Percentiles rank a stretch among this genome's conserved stretches.
phyloP scores from a whole-genome alignment of 2,113 vertebrate genomes.

The Amia ocellicauda region DNA sequence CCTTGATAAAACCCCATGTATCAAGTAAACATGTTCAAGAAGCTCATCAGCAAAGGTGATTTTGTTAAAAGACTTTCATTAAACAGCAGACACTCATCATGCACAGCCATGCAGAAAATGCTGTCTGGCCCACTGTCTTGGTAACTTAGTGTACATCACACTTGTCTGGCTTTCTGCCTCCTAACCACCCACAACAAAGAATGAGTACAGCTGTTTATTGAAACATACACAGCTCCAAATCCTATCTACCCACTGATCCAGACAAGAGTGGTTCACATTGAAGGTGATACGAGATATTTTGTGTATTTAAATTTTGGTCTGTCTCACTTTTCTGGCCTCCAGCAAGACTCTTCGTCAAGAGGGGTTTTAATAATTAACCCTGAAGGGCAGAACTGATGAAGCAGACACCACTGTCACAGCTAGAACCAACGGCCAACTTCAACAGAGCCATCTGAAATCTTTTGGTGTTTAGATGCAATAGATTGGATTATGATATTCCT shows the following conservation, averaged over 20 bases:
- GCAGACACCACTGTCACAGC: background rate
- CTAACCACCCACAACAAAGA: constrained; percentile 23
- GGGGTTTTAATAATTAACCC: background rate
- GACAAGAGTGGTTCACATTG: too few species aligned
- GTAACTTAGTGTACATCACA: constrained; percentile 30
- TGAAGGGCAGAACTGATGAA: background rate
- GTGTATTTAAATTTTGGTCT: too few species aligned
- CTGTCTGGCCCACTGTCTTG: constrained; percentile 49
- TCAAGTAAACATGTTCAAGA: background rate
- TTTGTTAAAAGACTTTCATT: constrained; percentile 9
- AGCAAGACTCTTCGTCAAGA: background rate
- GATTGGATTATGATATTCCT: too few species aligned
- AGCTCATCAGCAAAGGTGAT: background rate
- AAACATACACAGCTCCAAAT: constrained; percentile 26
- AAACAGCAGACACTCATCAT: constrained; percentile 38
- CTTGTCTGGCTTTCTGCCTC: constrained; percentile 25
- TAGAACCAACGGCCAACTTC: background rate
- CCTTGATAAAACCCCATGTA: too few species aligned
- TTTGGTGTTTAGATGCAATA: too few species aligned
- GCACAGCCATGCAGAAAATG: constrained; percentile 58
- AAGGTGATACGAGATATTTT: too few species aligned
- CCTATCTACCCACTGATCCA: constrained; percentile 37
- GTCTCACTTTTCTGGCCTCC: too few species aligned
- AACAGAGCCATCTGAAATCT: too few species aligned
- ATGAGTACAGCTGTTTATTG: constrained; percentile 24